phyloP scores from a whole-genome alignment of 2,797 vertebrate genomes.

The Eupleurogrammus muticus region DNA sequence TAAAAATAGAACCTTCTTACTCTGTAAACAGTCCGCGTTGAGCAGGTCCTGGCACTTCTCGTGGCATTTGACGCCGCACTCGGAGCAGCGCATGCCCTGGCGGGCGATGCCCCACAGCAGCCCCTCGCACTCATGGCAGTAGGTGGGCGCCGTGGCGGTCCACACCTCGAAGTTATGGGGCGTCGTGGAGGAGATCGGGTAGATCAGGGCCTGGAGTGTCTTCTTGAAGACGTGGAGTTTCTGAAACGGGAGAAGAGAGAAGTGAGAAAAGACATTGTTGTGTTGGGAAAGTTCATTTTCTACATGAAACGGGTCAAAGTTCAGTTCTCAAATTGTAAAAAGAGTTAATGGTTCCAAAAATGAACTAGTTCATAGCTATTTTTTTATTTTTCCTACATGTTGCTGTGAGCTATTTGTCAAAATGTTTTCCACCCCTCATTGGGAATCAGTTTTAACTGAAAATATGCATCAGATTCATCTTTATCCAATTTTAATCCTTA shows the following conservation, averaged over 20 bases:
- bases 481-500: too few species aligned
- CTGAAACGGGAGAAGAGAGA: conserved; percentile 76
- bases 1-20: conserved; percentile 83
- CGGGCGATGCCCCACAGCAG: conserved; percentile 98
- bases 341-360: too few species aligned
- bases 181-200: conserved; percentile 97
- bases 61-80: conserved; percentile 98
- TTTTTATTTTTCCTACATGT: too few species aligned
- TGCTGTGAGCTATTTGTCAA: too few species aligned
- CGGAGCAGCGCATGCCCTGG: conserved; percentile 96
- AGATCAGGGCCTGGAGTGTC: conserved; percentile 96
- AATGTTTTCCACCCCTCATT: too few species aligned
- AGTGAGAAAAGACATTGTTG: too few species aligned
- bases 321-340: too few species aligned
- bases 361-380: too few species aligned
- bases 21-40: conserved; percentile 97
- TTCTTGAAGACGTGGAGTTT: conserved; percentile 98
- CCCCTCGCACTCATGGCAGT: conserved; percentile 98
- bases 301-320: too few species aligned
- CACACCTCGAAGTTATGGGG: conserved; percentile 98
- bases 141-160: conserved; percentile 97
- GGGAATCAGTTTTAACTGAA: too few species aligned
- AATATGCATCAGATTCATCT: too few species aligned
- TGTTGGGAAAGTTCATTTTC: too few species aligned
- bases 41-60: conserved; percentile 99